phyloP scores from a whole-genome alignment of 2,888 invertebrate genomes.

The Orthosia incerta region DNA sequence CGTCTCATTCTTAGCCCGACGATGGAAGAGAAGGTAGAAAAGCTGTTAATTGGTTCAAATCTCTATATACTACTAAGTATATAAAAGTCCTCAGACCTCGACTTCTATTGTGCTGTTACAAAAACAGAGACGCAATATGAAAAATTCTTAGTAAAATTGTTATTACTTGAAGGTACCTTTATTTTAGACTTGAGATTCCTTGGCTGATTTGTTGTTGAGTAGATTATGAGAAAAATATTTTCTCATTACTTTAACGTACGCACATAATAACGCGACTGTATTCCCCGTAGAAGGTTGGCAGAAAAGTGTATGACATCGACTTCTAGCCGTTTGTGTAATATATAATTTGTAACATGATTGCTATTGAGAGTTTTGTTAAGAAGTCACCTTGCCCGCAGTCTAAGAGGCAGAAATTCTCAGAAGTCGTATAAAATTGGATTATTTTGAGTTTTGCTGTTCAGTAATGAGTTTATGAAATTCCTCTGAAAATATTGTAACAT shows the following conservation, averaged over 20 bases:
- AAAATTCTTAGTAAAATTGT: conserved; percentile 22
- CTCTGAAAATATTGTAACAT: too few species aligned
- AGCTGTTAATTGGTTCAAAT: background rate
- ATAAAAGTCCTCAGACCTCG: background rate
- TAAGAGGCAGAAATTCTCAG: too few species aligned
- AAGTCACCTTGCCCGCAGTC: too few species aligned
- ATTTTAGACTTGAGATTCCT: conserved; percentile 7
- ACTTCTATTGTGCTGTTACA: background rate
- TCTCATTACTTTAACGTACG: background rate
- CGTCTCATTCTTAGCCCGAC: too few species aligned
- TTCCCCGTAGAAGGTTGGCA: too few species aligned
- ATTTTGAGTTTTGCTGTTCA: too few species aligned
- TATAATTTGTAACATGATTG: too few species aligned
- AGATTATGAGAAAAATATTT: conserved; percentile 24
- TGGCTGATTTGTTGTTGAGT: background rate
- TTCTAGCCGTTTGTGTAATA: background rate
- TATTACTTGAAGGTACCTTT: background rate
- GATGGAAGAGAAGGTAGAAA: too few species aligned
- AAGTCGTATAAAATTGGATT: too few species aligned
- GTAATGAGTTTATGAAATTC: too few species aligned
- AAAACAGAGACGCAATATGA: background rate
- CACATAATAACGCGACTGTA: background rate
- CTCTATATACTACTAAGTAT: background rate
- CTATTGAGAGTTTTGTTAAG: too few species aligned
- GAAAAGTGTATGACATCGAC: too few species aligned